Evolutionary conservation across 2,797 vertebrate species (phyloP).

Genomic region (Halcyon badia): DNA sequence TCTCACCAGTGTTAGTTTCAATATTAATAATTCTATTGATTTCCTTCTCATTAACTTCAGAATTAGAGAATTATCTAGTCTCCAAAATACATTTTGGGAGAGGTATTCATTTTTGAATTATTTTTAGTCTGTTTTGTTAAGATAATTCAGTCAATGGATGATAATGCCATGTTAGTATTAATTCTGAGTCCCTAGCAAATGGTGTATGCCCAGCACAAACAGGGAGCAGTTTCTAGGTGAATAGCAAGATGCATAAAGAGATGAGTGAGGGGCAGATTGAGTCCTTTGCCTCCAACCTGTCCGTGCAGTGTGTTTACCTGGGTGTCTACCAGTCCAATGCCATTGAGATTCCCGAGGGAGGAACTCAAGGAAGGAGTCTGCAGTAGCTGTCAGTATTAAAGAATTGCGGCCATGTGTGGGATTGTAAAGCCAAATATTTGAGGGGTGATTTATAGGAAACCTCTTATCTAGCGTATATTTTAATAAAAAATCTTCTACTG

Average conservation of each 20-base stretch:
- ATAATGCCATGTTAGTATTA: background rate
- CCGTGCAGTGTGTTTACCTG: background rate
- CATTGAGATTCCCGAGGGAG: background rate
- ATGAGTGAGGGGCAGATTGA: background rate
- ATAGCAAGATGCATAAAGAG: background rate
- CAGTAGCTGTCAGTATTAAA: background rate
- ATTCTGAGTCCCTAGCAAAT: background rate
- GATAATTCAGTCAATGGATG: background rate
- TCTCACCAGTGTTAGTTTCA: background rate
- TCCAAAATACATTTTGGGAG: background rate
- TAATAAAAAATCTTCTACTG: background rate
- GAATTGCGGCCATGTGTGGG: background rate
- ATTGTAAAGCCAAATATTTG: background rate
- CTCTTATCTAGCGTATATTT: background rate
- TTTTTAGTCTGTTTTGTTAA: background rate
- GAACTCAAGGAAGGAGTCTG: background rate
- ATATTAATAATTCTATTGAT: background rate
- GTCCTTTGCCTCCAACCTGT: background rate
- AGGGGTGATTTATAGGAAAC: background rate
- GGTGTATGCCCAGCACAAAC: background rate
- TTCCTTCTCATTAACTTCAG: background rate
- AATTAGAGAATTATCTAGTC: background rate
- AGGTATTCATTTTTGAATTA: background rate
- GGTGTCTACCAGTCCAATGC: background rate
- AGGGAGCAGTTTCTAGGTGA: background rate